Evolutionary conservation across 37 sponge, comb jelly and placozoan species (phyloP).

Genomic region (Hexactinellida sp.): DNA sequence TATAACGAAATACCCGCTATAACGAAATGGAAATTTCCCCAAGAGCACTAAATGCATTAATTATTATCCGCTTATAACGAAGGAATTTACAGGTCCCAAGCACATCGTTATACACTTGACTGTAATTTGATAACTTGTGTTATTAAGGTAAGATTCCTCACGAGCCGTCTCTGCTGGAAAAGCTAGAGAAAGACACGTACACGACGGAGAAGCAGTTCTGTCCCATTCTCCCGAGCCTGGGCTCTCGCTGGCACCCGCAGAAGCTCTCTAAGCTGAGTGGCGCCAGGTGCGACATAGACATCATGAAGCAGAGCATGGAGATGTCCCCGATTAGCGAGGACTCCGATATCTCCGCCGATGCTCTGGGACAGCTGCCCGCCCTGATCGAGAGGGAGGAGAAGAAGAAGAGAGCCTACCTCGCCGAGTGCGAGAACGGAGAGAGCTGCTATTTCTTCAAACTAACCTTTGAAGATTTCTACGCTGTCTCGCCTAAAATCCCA

Average conservation of each 20-base stretch:
- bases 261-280: slow-evolving; percentile 19
- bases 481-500: slow-evolving; percentile 45
- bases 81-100: too few relatives aligned
- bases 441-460: slow-evolving; percentile 30
- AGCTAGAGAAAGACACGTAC: not conserved
- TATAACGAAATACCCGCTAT: too few relatives aligned
- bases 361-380: not conserved
- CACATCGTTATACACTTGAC: too few relatives aligned
- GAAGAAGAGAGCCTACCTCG: not conserved
- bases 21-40: too few relatives aligned
- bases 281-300: slow-evolving; percentile 31
- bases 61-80: too few relatives aligned
- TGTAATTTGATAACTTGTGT: too few relatives aligned
- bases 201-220: slow-evolving; percentile 46
- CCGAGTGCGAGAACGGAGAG: slow-evolving; percentile 17
- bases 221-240: slow-evolving; percentile 34
- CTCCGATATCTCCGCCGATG: not conserved
- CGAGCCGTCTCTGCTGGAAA: not conserved
- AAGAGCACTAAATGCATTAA: too few relatives aligned
- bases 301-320: slow-evolving; percentile 26
- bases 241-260: slow-evolving; percentile 45
- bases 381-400: slow-evolving; percentile 14
- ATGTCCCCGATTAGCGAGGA: not conserved
- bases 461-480: slow-evolving; percentile 41
- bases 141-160: not conserved